These are phyloP conservation scores for Oreohelix idahoensis DNA, from an alignment of 1,140 invertebrate genomes.

Conservation along the genomic window DNA sequence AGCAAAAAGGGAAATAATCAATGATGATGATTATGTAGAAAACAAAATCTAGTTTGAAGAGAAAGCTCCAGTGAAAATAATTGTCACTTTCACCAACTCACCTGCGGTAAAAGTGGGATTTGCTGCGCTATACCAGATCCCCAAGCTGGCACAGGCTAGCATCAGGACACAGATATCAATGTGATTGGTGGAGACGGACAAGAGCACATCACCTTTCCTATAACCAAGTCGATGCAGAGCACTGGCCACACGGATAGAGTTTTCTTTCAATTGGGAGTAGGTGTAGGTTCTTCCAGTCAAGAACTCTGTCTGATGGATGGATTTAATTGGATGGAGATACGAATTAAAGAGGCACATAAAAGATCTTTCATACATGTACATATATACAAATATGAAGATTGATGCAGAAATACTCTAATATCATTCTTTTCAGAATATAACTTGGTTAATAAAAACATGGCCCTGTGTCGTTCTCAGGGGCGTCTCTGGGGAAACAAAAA, in stretches of 20 bases:
- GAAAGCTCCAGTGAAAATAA: too few species aligned
- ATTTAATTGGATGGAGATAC: neutral
- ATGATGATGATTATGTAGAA: too few species aligned
- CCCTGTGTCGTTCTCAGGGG: too few species aligned
- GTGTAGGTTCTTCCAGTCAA: conserved; percentile 82
- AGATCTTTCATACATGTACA: too few species aligned
- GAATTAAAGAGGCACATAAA: neutral
- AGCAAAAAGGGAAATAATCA: too few species aligned
- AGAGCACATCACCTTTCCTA: conserved; percentile 80
- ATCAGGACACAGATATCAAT: conserved; percentile 82
- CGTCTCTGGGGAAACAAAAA: too few species aligned
- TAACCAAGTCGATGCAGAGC: conserved; percentile 79
- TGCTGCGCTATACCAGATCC: conserved; percentile 82
- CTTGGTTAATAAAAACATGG: too few species aligned
- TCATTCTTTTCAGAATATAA: too few species aligned
- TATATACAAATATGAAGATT: too few species aligned
- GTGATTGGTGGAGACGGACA: conserved; percentile 83
- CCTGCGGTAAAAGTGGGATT: conserved; percentile 87
- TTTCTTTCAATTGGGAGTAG: conserved; percentile 79
- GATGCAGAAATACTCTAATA: too few species aligned
- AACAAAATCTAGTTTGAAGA: too few species aligned
- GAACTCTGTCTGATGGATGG: conserved; percentile 61
- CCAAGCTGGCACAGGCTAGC: conserved; percentile 81
- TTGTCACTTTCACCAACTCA: too few species aligned
- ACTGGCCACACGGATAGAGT: conserved; percentile 79